A percentile compares a stretch with the other conserved stretches of the same genome.
Evolutionary conservation across 2,888 invertebrate species (phyloP).

Genomic region (Zaprionus lineosus): DNA sequence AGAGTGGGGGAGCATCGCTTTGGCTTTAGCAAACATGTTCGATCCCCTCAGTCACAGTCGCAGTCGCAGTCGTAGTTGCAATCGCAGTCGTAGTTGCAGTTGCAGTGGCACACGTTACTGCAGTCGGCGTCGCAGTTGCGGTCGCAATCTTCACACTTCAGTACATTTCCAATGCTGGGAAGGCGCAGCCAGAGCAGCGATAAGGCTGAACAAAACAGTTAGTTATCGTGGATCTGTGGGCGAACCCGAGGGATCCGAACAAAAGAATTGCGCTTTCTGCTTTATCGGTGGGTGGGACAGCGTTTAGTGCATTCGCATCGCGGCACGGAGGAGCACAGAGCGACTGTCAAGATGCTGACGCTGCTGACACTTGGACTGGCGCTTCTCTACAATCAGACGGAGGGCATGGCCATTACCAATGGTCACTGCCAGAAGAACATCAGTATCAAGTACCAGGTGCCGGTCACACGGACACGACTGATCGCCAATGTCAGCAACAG

Average conservation of each 20-base stretch:
- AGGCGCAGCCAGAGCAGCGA: constrained; percentile 13
- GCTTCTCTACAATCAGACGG: constrained; percentile 5
- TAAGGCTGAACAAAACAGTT: constrained; percentile 50
- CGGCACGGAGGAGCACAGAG: constrained; percentile 9
- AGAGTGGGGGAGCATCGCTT: not conserved
- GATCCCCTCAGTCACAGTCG: not conserved
- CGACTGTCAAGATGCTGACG: not conserved
- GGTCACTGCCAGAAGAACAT: constrained; percentile 78
- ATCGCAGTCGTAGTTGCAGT: not conserved
- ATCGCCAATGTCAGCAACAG: constrained; percentile 18
- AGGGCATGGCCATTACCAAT: constrained; percentile 67
- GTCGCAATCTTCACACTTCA: no score
- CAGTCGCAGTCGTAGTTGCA: not conserved
- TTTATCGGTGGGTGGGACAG: constrained; percentile 40
- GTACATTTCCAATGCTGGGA: constrained; percentile 49
- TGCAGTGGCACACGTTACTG: constrained; percentile 16
- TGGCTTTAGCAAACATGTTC: constrained; percentile 26
- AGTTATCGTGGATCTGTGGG: constrained; percentile 41
- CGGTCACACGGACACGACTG: constrained; percentile 57
- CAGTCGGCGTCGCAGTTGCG: no score
- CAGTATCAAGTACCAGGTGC: constrained; percentile 78
- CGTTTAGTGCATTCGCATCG: constrained; percentile 40
- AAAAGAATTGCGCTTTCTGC: constrained; percentile 48
- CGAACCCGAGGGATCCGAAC: constrained; percentile 23
- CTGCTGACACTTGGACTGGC: constrained; percentile 11